These are phyloP conservation scores for Ochropleura leucogaster DNA, from an alignment of 2,888 invertebrate species.

Conservation along the genomic window DNA sequence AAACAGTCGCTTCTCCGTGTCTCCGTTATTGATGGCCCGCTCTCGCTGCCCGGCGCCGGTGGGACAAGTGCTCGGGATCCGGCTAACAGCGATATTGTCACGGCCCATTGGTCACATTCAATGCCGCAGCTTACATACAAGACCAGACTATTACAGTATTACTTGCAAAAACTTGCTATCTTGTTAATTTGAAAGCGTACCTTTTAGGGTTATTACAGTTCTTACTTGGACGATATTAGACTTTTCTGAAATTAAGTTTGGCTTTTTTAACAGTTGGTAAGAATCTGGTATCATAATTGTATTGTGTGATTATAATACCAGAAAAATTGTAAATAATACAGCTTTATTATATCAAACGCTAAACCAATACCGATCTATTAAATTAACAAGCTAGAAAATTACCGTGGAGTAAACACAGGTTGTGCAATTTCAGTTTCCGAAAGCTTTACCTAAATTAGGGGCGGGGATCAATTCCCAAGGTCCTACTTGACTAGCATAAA, in stretches of 20 bases:
- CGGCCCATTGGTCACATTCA: conserved; percentile 81
- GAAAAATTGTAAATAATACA: neutral
- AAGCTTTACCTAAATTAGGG: conserved; percentile 11
- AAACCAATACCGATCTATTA: neutral
- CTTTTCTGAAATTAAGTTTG: conserved; percentile 1
- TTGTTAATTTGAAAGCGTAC: conserved; percentile 11
- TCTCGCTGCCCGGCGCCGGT: conserved; percentile 39
- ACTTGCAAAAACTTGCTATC: conserved; percentile 41
- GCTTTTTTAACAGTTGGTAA: neutral
- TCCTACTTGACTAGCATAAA: conserved; percentile 25
- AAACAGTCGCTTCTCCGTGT: conserved; percentile 29
- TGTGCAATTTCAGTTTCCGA: conserved; percentile 3
- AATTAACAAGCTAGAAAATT: conserved; percentile 16
- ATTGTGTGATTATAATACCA: neutral
- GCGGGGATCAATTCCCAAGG: conserved; percentile 22
- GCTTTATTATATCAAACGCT: neutral
- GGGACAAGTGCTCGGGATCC: conserved; percentile 57
- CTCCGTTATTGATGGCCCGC: conserved; percentile 27
- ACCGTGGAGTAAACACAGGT: neutral
- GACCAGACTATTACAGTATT: conserved; percentile 44
- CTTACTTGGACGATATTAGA: conserved; percentile 11
- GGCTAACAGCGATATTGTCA: conserved; percentile 70
- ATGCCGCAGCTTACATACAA: conserved; percentile 70
- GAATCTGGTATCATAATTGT: too few species aligned
- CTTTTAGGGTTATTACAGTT: neutral